phyloP scores from a whole-genome alignment of 2,888 invertebrate species.

The Erpobdella octoculata region DNA sequence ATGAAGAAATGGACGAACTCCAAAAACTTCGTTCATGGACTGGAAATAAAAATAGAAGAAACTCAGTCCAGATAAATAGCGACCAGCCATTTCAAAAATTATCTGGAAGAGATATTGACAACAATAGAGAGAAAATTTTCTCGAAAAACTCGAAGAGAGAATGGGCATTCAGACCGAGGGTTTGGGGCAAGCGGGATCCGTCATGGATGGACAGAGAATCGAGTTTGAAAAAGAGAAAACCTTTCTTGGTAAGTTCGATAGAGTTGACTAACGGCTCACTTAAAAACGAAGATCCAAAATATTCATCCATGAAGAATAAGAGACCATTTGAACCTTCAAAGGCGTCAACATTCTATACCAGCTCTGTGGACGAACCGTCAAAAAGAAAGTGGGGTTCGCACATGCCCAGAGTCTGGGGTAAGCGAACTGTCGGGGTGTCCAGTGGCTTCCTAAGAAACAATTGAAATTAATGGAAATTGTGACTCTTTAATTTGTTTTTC shows the following conservation, averaged over 20 bases:
- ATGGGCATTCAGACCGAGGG: conserved; percentile 4
- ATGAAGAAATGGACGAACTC: background rate
- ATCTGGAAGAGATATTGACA: too few relatives aligned
- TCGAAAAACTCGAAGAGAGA: background rate
- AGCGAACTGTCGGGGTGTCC: conserved; percentile 5
- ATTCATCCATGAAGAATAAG: background rate
- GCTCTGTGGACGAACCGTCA: too few relatives aligned
- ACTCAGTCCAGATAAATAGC: background rate
- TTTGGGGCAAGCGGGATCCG: conserved; percentile 10
- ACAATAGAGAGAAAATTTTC: background rate
- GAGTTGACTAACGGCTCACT: background rate
- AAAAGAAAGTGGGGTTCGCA: background rate
- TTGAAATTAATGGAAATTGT: too few relatives aligned
- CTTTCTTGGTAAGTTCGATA: too few relatives aligned
- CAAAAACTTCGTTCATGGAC: too few relatives aligned
- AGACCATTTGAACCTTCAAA: background rate
- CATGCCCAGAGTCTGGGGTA: conserved; percentile 14
- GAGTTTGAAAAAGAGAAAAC: too few relatives aligned
- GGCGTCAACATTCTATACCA: too few relatives aligned
- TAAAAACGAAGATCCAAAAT: background rate
- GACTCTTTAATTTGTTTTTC: too few relatives aligned
- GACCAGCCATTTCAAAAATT: background rate
- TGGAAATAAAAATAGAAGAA: too few relatives aligned
- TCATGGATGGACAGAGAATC: background rate
- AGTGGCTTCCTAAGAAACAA: too few relatives aligned